Evolutionary conservation across 2,797 vertebrate genomes (phyloP).

Genomic region (Pangasius djambal): DNA sequence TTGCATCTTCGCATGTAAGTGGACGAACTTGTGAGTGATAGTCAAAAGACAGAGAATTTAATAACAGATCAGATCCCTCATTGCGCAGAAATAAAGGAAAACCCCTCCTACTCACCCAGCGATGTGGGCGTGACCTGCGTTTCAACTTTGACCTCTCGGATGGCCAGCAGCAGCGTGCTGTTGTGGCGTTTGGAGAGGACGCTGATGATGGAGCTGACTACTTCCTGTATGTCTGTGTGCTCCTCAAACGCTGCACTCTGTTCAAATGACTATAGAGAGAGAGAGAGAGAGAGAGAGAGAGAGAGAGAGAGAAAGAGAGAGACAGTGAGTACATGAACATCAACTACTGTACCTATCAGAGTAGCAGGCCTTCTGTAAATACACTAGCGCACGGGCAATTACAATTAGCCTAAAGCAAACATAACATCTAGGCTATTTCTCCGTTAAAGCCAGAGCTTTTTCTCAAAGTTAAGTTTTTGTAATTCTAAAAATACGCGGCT

Average conservation of each 20-base stretch:
- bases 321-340: background rate
- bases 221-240: slow-evolving; percentile 83
- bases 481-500: background rate
- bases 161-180: slow-evolving; percentile 85
- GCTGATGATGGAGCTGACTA: slow-evolving; percentile 80
- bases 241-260: slow-evolving; percentile 74
- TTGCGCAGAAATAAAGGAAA: background rate
- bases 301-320: background rate
- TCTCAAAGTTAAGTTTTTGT: background rate
- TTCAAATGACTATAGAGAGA: slow-evolving; percentile 80
- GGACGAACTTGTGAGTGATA: background rate
- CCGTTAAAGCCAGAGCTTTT: background rate
- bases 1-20: background rate
- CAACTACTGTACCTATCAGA: background rate
- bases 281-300: background rate
- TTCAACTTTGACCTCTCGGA: slow-evolving; percentile 92
- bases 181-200: slow-evolving; percentile 88
- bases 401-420: background rate
- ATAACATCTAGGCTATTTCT: background rate
- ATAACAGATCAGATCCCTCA: no score
- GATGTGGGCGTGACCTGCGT: slow-evolving; percentile 71
- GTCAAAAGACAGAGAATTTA: background rate
- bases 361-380: background rate
- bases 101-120: slow-evolving; percentile 65
- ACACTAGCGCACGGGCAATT: background rate